These are phyloP conservation scores for Dicranocentrus wangi DNA, from an alignment of 2,888 invertebrate species.

Conservation along the genomic window DNA sequence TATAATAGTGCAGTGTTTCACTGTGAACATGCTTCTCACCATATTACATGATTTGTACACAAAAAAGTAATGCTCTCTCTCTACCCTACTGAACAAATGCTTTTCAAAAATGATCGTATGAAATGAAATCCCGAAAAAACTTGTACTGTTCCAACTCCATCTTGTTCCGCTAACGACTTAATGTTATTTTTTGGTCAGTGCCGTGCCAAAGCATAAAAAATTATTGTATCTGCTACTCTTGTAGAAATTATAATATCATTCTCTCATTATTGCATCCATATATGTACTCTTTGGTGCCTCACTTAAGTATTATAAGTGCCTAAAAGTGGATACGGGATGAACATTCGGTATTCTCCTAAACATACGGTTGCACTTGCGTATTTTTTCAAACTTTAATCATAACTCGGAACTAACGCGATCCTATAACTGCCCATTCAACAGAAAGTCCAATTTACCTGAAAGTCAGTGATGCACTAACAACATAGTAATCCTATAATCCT, in stretches of 20 bases:
- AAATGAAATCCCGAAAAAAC: conserved; percentile 38
- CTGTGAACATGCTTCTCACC: neutral
- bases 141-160: conserved; percentile 4
- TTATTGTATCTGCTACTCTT: neutral
- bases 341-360: no score
- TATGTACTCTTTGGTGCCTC: no score
- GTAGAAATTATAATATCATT: no score
- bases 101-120: conserved; percentile 9
- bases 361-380: conserved; percentile 21
- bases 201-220: conserved; percentile 17
- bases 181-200: conserved; percentile 45
- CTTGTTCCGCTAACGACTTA: conserved; percentile 44
- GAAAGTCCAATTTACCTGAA: conserved; percentile 25
- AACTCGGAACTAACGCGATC: conserved; percentile 28
- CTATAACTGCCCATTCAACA: conserved; percentile 29
- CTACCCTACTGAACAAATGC: neutral
- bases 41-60: neutral
- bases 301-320: no score
- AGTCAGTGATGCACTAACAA: conserved; percentile 46
- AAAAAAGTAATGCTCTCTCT: no score
- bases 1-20: neutral
- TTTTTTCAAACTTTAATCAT: conserved; percentile 24
- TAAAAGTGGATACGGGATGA: no score
- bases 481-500: no score
- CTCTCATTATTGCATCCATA: no score